Evolutionary conservation across 64 coral and sea anemone genomes (phyloP), one percentile per base, ranked within the genome.

Genomic region (Acropora yongei): DNA sequence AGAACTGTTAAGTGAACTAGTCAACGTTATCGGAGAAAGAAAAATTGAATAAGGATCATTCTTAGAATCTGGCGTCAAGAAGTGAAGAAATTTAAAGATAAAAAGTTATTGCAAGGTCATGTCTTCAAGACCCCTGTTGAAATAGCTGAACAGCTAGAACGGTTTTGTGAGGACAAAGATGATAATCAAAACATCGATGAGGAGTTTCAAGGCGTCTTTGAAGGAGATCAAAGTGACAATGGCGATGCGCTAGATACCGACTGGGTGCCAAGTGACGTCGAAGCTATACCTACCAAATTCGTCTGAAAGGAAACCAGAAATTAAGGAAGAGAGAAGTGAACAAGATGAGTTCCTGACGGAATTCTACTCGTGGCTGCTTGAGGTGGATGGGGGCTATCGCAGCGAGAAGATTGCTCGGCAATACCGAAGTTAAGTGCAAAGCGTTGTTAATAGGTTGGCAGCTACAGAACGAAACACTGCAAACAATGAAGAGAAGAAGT

Each of bases 301-400:
- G 9, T 5, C 18, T 19, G 11, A 41, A 40, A 43, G 1, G 42
- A 75, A 12, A 44, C 4, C 39, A 75, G 39, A 75, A 75, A 43
- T 40, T 42, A 12, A 44, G 39, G 30, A 12, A 17, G 43, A 77
- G 43, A 77, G 13, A 17, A 47, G 39, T 4, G 42, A 40, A 9
- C 9, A 75, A 12, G 42, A 80, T 3, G 77, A 78, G 2, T 14
- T 82, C 9, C 45, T 88, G 10, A 6, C 19, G 17, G 75, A 90
- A n/a, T 82, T 90, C 44, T 90, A 80, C 16, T 1, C 13, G n/a
- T 90, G 67, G 78, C 47, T 90, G 78, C 10, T 72, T 43, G 88
- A 90, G n/a, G 88, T 90, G 1, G 78, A 90, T 81, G 88, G 88
- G 10, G 48, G 78, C 3, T 90, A 90, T 80, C 58, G 88, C 10